phyloP scores from a whole-genome alignment of 2,888 invertebrate genomes.

The Apodemia hepburni region DNA sequence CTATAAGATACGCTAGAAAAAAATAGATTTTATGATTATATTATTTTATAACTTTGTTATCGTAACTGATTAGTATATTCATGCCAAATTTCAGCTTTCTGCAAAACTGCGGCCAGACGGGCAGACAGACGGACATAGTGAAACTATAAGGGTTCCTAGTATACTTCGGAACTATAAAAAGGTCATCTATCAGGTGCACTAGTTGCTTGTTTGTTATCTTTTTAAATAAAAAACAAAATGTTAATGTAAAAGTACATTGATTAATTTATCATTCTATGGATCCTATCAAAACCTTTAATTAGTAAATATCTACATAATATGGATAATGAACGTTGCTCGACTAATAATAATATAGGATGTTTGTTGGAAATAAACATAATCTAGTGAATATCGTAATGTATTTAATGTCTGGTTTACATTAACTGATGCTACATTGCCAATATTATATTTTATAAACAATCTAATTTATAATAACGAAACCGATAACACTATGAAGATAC shows the following conservation, averaged over 20 bases:
- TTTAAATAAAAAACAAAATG: background rate
- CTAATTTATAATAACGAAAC: slow-evolving; percentile 1
- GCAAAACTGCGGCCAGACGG: too few species aligned
- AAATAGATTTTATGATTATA: too few species aligned
- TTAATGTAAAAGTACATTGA: too few species aligned
- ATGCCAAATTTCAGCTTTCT: too few species aligned
- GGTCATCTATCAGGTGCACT: too few species aligned
- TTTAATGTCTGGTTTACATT: slow-evolving; percentile 2
- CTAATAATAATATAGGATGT: background rate
- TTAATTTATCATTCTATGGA: background rate
- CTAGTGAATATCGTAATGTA: background rate
- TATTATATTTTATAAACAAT: background rate
- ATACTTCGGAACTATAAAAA: too few species aligned
- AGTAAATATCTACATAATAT: background rate
- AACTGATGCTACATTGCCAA: background rate
- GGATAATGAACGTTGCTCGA: background rate
- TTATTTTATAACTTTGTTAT: too few species aligned
- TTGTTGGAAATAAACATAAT: background rate
- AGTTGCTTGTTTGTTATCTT: background rate
- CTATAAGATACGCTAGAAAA: too few species aligned
- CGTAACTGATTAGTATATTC: too few species aligned
- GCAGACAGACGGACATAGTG: too few species aligned
- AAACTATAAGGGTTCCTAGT: too few species aligned
- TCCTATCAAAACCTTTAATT: background rate
- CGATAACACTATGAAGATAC: background rate